A percentile compares a stretch with the other conserved stretches of the same genome.
These are phyloP conservation scores for Epinotia bilunana DNA, from an alignment of 2,888 invertebrate genomes.

Conservation along the genomic window DNA sequence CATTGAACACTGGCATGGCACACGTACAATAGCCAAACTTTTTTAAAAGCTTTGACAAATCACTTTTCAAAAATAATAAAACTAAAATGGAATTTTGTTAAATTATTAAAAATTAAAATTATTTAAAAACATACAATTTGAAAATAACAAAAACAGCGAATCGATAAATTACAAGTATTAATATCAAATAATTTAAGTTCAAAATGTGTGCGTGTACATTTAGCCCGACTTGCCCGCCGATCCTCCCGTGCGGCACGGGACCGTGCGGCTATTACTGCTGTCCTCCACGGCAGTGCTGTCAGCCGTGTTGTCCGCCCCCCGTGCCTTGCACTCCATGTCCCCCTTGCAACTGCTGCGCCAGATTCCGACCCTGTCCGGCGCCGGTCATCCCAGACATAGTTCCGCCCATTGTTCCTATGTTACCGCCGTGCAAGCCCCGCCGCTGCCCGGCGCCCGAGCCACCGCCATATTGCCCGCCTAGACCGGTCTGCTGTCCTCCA, in stretches of 20 bases:
- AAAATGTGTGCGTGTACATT: slow-evolving; percentile 68
- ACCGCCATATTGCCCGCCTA: slow-evolving; percentile 63
- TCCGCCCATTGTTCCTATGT: slow-evolving; percentile 73
- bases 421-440: slow-evolving; percentile 72
- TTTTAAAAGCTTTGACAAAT: background rate
- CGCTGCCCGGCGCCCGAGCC: slow-evolving; percentile 66
- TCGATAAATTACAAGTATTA: slow-evolving; percentile 31
- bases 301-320: slow-evolving; percentile 74
- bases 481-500: slow-evolving; percentile 73
- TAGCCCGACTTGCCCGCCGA: slow-evolving; percentile 74
- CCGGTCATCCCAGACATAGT: slow-evolving; percentile 73
- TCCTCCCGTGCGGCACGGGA: slow-evolving; percentile 71
- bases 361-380: slow-evolving; percentile 71
- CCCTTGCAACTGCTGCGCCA: slow-evolving; percentile 69
- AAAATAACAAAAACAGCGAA: slow-evolving; percentile 34
- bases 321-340: slow-evolving; percentile 76
- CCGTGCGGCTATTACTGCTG: slow-evolving; percentile 68
- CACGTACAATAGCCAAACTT: background rate
- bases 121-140: background rate
- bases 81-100: background rate
- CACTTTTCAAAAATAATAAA: slow-evolving; percentile 16
- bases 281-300: slow-evolving; percentile 67
- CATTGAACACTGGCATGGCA: background rate
- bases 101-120: slow-evolving; percentile 1
- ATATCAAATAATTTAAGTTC: slow-evolving; percentile 8